Conservation (phyloP, 2,888 invertebrate genomes). For the Chrysolina americana region DNA sequence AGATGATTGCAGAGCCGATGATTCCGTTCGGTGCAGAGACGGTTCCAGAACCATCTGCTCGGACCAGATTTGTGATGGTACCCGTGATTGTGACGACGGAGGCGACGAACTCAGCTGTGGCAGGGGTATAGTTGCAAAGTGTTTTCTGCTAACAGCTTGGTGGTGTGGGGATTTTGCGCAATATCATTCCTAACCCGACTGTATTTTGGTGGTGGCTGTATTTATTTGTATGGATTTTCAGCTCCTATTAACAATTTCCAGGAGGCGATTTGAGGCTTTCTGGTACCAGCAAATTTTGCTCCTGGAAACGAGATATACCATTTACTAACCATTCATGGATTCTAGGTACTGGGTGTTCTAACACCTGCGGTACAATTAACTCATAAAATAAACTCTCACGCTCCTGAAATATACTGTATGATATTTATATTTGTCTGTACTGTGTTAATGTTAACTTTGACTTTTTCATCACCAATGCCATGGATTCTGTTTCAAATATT, state of each 20-base stretch:
- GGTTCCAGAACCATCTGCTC: slow-evolving; percentile 73
- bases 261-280: neutral
- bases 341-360: too few species aligned
- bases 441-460: too few species aligned
- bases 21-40: slow-evolving; percentile 71
- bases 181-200: neutral
- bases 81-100: slow-evolving; percentile 76
- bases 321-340: too few species aligned
- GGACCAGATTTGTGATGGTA: slow-evolving; percentile 76
- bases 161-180: slow-evolving; percentile 37
- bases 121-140: slow-evolving; percentile 42
- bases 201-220: slow-evolving; percentile 13
- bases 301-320: too few species aligned
- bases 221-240: neutral
- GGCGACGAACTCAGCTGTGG: slow-evolving; percentile 80
- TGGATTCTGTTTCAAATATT: too few species aligned
- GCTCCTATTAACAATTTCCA: neutral
- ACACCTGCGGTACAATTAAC: too few species aligned
- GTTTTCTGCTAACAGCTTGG: slow-evolving; percentile 44
- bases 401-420: too few species aligned
- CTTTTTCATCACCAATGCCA: too few species aligned
- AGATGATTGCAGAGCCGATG: slow-evolving; percentile 71
- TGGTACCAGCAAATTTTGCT: too few species aligned
- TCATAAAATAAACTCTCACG: too few species aligned
- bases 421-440: too few species aligned